These are phyloP conservation scores for Enchytraeus crypticus DNA, from an alignment of 2,888 invertebrate species.

Conservation along the genomic window DNA sequence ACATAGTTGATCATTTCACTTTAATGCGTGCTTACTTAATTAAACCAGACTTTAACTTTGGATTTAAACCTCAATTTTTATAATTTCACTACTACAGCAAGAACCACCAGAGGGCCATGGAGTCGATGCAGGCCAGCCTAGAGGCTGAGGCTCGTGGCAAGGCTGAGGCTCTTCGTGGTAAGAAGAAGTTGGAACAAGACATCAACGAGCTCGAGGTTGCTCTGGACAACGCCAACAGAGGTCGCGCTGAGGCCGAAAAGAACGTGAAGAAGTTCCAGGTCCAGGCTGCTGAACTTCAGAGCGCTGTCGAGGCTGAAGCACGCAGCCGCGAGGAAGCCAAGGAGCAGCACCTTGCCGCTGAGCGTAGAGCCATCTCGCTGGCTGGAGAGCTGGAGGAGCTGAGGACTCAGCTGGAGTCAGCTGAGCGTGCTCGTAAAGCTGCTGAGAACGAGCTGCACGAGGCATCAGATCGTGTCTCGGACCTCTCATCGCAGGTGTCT, in stretches of 20 bases:
- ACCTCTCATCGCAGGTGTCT: constrained; percentile 84
- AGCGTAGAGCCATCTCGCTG: constrained; percentile 92
- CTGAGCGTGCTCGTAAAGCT: too few relatives aligned
- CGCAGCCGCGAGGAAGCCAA: constrained; percentile 93
- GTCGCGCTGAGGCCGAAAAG: constrained; percentile 96
- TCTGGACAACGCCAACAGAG: constrained; percentile 97
- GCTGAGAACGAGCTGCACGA: constrained; percentile 96
- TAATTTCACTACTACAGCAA: too few relatives aligned
- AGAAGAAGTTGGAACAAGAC: constrained; percentile 99
- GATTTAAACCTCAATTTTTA: too few relatives aligned
- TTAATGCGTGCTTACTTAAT: too few relatives aligned
- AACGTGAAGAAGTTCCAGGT: constrained; percentile 92
- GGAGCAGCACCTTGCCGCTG: constrained; percentile 92
- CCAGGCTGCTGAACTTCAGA: constrained; percentile 62
- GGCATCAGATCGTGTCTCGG: constrained; percentile 95
- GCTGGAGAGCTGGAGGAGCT: too few relatives aligned
- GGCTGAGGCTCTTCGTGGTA: constrained; percentile 98
- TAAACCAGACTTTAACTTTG: too few relatives aligned
- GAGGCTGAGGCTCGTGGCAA: constrained; percentile 99
- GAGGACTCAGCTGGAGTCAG: too few relatives aligned
- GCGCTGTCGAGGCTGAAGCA: constrained; percentile 94
- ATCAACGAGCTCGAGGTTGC: constrained; percentile 99
- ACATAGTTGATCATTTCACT: too few relatives aligned
- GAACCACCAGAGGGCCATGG: constrained; percentile 98
- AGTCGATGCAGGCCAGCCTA: constrained; percentile 98